A percentile compares a stretch with the other conserved stretches of the same genome.
Evolutionary conservation across 2,888 invertebrate genomes (phyloP).

Genomic region (Eustalomyia histrio): DNA sequence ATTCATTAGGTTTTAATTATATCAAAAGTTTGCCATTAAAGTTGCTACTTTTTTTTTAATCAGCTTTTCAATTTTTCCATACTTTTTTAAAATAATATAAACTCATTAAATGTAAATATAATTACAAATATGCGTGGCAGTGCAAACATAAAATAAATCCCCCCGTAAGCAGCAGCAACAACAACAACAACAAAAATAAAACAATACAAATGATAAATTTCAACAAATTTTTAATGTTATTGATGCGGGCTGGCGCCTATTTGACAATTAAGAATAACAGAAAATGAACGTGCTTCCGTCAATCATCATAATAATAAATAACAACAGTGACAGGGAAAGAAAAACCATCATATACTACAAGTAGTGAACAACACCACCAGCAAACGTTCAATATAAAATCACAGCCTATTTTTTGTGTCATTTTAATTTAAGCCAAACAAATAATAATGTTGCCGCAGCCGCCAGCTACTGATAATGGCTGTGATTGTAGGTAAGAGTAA

Average conservation of each 20-base stretch:
- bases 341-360: neutral
- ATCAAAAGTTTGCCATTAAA: slow-evolving; percentile 17
- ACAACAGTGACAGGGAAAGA: neutral
- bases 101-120: slow-evolving; percentile 47
- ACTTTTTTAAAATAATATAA: slow-evolving; percentile 22
- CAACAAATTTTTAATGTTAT: slow-evolving; percentile 27
- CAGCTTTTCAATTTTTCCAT: slow-evolving; percentile 9
- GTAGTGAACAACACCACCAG: neutral
- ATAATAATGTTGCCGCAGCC: slow-evolving; percentile 4
- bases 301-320: slow-evolving; percentile 24
- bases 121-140: slow-evolving; percentile 18
- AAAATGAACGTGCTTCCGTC: slow-evolving; percentile 12
- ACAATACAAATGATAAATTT: slow-evolving; percentile 15
- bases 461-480: neutral
- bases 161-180: neutral
- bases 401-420: slow-evolving; percentile 1
- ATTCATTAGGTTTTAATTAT: slow-evolving; percentile 16
- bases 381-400: neutral
- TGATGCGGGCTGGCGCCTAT: slow-evolving; percentile 32
- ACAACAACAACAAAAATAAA: neutral
- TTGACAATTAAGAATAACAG: slow-evolving; percentile 20
- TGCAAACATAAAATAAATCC: neutral
- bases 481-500: neutral
- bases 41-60: slow-evolving; percentile 17
- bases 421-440: slow-evolving; percentile 22